Evolutionary conservation across 2,113 vertebrate genomes (phyloP).

Genomic region (Dasyurus viverrinus): DNA sequence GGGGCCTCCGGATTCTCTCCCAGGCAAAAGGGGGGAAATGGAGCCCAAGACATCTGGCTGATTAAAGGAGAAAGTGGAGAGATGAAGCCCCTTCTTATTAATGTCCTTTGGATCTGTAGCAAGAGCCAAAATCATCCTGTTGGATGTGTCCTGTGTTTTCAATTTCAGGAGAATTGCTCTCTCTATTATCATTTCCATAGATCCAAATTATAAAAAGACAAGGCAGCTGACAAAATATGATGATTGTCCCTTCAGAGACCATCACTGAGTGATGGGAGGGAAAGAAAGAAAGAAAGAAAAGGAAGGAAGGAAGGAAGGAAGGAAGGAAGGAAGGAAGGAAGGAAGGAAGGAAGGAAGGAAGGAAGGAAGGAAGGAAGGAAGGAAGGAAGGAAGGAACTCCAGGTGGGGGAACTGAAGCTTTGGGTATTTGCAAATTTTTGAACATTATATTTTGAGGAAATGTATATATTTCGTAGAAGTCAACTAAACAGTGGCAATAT

Average conservation of each 20-base stretch:
- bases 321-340: too few relatives aligned
- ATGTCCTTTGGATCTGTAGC: slow-evolving; percentile 73
- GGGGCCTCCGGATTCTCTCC: slow-evolving; percentile 54
- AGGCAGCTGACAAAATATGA: slow-evolving; percentile 78
- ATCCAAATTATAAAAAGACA: slow-evolving; percentile 77
- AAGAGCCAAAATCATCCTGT: slow-evolving; percentile 66
- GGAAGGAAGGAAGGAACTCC: too few relatives aligned
- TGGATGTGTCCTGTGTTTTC: slow-evolving; percentile 73
- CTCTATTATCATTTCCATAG: slow-evolving; percentile 71
- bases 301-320: too few relatives aligned
- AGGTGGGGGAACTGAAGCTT: slow-evolving; percentile 56
- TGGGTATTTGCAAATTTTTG: slow-evolving; percentile 65
- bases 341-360: too few relatives aligned
- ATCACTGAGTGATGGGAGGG: slow-evolving; percentile 53
- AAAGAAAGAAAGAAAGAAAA: too few relatives aligned
- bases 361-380: too few relatives aligned
- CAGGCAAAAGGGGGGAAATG: slow-evolving; percentile 47
- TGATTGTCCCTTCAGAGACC: slow-evolving; percentile 78
- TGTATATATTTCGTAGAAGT: slow-evolving; percentile 44
- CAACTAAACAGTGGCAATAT: slow-evolving; percentile 45
- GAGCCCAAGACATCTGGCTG: slow-evolving; percentile 71
- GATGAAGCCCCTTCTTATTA: slow-evolving; percentile 61
- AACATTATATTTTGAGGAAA: slow-evolving; percentile 70
- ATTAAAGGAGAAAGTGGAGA: slow-evolving; percentile 67
- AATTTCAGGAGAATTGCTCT: slow-evolving; percentile 67